Base-by-base conservation (phyloP, 2,797 vertebrate species). In the Epinephelus coioides region DNA sequence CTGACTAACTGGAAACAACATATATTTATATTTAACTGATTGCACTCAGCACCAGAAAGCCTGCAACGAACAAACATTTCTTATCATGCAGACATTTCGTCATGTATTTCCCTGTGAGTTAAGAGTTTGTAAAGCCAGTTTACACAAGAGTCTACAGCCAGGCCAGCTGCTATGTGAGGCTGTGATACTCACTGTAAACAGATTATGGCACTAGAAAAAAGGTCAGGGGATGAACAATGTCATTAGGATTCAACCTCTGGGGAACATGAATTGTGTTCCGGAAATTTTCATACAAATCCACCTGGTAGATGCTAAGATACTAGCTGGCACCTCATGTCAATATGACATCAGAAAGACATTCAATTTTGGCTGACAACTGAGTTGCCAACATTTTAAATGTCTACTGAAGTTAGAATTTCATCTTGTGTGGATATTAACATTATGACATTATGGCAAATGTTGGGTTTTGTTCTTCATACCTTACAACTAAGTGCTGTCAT, bases 1-100 rank as follows among this genome's bases (percentile, higher is more conserved):
- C 7, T 34, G 34, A 34, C 34, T 57, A 11, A 14, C 56, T 44
- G 50, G 10, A 73, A 46, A 68, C 21, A 0, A 55, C 12, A 44
- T 47, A 21, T 72, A 56, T 59, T n/a, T 38, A 69, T 72, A 56
- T 59, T 23, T 38, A 69, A 53, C 6, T 43, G 17, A 59, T 34
- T 14, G 11, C 25, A 40, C 38, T 15, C 27, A 34, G 9, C 21
- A 59, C 23, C 5, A 49, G 38, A 59, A 30, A 50, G 25, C 12
- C 13, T 56, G 11, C 12, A 4, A 8, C 21, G 1, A 23, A n/a
- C 6, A 6, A 44, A 44, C 23, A 44, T 55, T 53, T 47, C 68
- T 27, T 38, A 55, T 75, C 23, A 25, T 19, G 11, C n/a, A 56
- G 59, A 53, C 49, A 38, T 54, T 23, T 40, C 40, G 15, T n/a